These are phyloP conservation scores for Linnaemya tessellans DNA, from an alignment of 2,888 invertebrate genomes.

Conservation along the genomic window DNA sequence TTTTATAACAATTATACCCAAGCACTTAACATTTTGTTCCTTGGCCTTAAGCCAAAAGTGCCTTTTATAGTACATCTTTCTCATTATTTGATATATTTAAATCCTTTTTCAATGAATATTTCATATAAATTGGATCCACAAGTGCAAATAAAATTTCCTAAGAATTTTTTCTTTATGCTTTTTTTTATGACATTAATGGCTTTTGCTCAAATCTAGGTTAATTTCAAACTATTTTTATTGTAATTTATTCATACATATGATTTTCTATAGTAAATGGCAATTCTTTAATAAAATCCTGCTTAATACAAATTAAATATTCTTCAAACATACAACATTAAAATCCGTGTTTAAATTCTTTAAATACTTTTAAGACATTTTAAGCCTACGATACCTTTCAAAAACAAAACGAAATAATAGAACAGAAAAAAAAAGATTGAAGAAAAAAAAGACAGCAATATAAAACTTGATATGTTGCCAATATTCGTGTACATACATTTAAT, in stretches of 20 bases:
- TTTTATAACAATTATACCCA: no score
- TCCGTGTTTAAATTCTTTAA: constrained; percentile 73
- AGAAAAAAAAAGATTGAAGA: neutral
- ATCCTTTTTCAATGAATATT: constrained; percentile 36
- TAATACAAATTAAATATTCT: constrained; percentile 63
- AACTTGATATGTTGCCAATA: constrained; percentile 72
- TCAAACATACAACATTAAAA: constrained; percentile 68
- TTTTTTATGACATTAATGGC: constrained; percentile 8
- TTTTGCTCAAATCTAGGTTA: constrained; percentile 58
- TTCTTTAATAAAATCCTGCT: constrained; percentile 66
- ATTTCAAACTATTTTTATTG: constrained; percentile 53
- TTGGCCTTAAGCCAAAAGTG: constrained; percentile 2
- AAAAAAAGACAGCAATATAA: constrained; percentile 6
- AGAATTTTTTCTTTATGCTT: neutral
- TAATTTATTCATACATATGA: constrained; percentile 44
- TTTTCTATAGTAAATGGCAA: constrained; percentile 37
- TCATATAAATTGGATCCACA: neutral
- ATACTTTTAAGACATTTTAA: constrained; percentile 59
- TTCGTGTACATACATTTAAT: constrained; percentile 51
- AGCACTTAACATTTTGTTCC: neutral
- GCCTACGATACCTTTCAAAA: constrained; percentile 57
- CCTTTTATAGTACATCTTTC: neutral
- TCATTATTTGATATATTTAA: neutral
- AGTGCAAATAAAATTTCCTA: constrained; percentile 8
- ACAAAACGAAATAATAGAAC: constrained; percentile 8